Evolutionary conservation across 2,797 vertebrate genomes (phyloP).

Genomic region (Prionace glauca): DNA sequence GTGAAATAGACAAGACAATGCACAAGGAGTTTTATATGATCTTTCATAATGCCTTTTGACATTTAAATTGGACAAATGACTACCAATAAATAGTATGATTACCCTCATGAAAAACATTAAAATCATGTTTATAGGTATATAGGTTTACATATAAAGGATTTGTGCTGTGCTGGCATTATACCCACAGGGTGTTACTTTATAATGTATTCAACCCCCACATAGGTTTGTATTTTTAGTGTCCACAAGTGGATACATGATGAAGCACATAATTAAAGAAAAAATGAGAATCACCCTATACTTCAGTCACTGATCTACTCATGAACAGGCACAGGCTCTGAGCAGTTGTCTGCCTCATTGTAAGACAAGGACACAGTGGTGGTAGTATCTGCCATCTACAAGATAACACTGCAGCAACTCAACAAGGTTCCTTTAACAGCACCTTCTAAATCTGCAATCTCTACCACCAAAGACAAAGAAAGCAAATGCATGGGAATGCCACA

Average conservation of each 20-base stretch:
- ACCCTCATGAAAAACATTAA: not conserved
- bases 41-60: not conserved
- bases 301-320: not conserved
- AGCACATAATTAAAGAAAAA: not conserved
- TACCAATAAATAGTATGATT: not conserved
- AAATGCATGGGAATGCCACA: not conserved
- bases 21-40: not conserved
- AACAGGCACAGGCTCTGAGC: not conserved
- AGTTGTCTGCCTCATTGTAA: not conserved
- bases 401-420: too few species aligned
- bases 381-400: too few species aligned
- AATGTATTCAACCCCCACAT: not conserved
- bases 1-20: not conserved
- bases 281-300: not conserved
- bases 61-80: not conserved
- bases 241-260: not conserved
- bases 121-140: too few species aligned
- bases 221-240: not conserved
- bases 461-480: not conserved
- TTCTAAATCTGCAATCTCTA: too few species aligned
- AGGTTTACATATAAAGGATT: not conserved
- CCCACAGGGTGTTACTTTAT: not conserved
- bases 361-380: not conserved
- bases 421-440: too few species aligned
- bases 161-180: not conserved